phyloP scores from a whole-genome alignment of 1,140 invertebrate species.

The Cyclina sinensis region DNA sequence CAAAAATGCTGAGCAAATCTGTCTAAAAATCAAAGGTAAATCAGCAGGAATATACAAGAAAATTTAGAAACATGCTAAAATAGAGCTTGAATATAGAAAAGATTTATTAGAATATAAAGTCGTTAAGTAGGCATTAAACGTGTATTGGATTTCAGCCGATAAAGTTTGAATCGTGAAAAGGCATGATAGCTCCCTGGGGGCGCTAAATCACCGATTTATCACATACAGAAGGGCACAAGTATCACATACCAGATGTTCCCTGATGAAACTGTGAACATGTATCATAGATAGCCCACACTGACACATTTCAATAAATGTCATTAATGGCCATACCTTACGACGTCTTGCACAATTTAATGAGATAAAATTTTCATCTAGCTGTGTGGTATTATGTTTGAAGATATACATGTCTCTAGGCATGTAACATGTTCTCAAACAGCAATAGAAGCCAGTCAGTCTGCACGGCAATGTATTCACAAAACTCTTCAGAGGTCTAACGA shows the following conservation, averaged over 20 bases:
- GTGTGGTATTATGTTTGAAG: constrained; percentile 6
- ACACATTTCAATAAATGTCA: constrained; percentile 37
- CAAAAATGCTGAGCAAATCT: not conserved
- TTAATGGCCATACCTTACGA: not conserved
- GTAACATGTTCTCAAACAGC: not conserved
- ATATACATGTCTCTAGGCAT: not conserved
- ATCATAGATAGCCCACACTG: not conserved
- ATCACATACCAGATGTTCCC: not conserved
- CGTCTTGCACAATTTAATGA: not conserved
- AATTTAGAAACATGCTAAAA: not conserved
- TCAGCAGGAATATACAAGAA: not conserved
- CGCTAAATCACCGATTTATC: constrained; percentile 5
- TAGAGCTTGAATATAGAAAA: not conserved
- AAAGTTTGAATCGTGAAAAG: not conserved
- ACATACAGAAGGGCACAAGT: not conserved
- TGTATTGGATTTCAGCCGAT: not conserved
- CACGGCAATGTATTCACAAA: too few species aligned
- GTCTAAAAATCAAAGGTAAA: not conserved
- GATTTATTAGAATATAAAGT: not conserved
- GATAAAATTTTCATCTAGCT: not conserved
- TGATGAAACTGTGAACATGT: not conserved
- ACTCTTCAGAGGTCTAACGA: too few species aligned
- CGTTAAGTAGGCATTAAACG: not conserved
- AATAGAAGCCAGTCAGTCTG: too few species aligned
- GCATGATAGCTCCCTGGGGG: not conserved